These are phyloP conservation scores for Ceratosolen fusciceps DNA, from an alignment of 1,140 invertebrate genomes.

Conservation along the genomic window DNA sequence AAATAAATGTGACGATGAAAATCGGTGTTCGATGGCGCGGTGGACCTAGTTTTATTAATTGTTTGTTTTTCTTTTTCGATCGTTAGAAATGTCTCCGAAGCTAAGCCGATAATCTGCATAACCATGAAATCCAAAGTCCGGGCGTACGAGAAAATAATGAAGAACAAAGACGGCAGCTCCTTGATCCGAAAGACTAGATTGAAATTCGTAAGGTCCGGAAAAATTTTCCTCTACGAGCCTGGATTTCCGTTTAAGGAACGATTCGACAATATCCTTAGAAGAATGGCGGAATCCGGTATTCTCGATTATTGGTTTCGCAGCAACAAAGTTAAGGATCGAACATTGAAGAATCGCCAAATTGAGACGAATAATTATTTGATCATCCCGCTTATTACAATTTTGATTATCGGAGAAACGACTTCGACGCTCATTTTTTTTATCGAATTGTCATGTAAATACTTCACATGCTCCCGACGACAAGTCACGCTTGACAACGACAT, in stretches of 20 bases:
- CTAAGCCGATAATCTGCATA: slow-evolving; percentile 10
- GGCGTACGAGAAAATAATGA: not conserved
- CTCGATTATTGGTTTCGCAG: not conserved
- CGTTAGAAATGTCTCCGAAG: not conserved
- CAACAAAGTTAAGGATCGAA: not conserved
- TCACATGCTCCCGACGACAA: no score
- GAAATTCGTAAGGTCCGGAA: not conserved
- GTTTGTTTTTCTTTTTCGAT: not conserved
- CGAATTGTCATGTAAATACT: not conserved
- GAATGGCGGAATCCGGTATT: not conserved
- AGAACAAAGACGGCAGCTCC: not conserved
- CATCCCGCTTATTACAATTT: not conserved
- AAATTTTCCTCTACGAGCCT: slow-evolving; percentile 19
- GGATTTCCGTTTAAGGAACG: slow-evolving; percentile 15
- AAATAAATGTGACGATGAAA: no score
- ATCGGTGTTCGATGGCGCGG: no score
- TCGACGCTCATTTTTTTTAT: not conserved
- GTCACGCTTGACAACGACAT: no score
- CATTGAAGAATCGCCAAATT: not conserved
- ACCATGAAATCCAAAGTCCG: slow-evolving; percentile 1
- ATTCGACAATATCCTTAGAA: slow-evolving; percentile 5
- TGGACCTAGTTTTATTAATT: no score
- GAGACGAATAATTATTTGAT: not conserved
- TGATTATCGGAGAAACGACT: slow-evolving; percentile 10
- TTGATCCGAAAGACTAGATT: not conserved